These are phyloP conservation scores for Polyploca ridens DNA, from an alignment of 2,888 invertebrate genomes.

Conservation along the genomic window DNA sequence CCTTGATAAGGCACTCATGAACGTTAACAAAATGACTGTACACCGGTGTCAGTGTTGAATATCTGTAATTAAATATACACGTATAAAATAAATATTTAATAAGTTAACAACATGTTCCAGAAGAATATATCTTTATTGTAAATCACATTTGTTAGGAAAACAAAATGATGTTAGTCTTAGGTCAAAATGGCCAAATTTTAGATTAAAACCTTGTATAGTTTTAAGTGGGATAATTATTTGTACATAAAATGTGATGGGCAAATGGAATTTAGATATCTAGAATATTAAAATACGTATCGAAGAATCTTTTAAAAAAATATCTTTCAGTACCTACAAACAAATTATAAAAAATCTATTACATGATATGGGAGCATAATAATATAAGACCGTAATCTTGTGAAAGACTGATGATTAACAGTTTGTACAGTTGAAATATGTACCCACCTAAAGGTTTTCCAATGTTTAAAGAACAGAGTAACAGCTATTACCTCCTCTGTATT, in stretches of 20 bases:
- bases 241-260: conserved; percentile 19
- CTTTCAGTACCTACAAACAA: not conserved
- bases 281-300: not conserved
- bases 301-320: not conserved
- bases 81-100: not conserved
- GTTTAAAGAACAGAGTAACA: not conserved
- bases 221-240: conserved; percentile 21
- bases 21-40: too few relatives aligned
- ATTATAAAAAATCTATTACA: not conserved
- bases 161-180: conserved; percentile 47
- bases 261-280: conserved; percentile 3
- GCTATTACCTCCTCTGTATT: not conserved
- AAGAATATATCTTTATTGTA: conserved; percentile 25
- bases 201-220: conserved; percentile 32
- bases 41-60: not conserved
- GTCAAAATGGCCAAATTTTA: conserved; percentile 60
- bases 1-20: too few relatives aligned
- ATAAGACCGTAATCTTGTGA: conserved; percentile 59
- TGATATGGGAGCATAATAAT: conserved; percentile 28
- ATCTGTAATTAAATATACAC: not conserved
- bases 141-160: conserved; percentile 32
- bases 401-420: conserved; percentile 69
- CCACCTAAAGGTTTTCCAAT: not conserved
- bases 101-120: not conserved
- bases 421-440: conserved; percentile 34